phyloP scores from a whole-genome alignment of 2,888 invertebrate species.

The Calliphora vomitoria region DNA sequence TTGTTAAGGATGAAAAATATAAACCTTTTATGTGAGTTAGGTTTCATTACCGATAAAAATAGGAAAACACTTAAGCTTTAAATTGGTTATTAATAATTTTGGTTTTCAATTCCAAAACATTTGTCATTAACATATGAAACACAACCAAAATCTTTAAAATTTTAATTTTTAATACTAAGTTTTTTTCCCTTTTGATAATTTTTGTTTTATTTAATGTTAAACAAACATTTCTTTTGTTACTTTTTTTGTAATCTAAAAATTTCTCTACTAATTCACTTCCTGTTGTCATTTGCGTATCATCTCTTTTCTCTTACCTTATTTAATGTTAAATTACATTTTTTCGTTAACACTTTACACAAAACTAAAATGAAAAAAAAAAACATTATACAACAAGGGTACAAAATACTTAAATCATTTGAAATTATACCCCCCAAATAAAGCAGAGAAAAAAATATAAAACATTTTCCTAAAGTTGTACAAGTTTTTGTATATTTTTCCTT shows the following conservation, averaged over 20 bases:
- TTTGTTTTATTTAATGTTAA: background rate
- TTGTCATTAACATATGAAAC: no score
- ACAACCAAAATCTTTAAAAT: no score
- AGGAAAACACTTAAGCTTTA: no score
- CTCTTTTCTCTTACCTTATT: background rate
- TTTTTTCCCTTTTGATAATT: background rate
- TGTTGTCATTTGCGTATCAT: constrained; percentile 58
- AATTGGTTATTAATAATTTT: no score
- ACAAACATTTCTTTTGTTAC: constrained; percentile 3
- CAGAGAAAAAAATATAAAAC: background rate
- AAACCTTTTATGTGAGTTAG: no score
- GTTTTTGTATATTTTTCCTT: background rate
- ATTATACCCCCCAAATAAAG: constrained; percentile 5
- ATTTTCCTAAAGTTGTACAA: constrained; percentile 14
- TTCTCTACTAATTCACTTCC: constrained; percentile 63
- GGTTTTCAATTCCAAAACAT: no score
- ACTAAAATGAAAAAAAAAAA: background rate
- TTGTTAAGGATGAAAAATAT: no score
- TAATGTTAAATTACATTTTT: constrained; percentile 14
- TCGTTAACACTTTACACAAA: constrained; percentile 21
- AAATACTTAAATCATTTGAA: constrained; percentile 35
- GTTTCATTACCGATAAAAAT: no score
- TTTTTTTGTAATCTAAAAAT: background rate
- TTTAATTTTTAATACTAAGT: no score
- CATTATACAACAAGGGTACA: background rate